A percentile compares a stretch with the other conserved stretches of the same genome.
These are phyloP conservation scores for Dinothrombium tinctorium DNA, from an alignment of 1,140 invertebrate genomes.

Conservation along the genomic window DNA sequence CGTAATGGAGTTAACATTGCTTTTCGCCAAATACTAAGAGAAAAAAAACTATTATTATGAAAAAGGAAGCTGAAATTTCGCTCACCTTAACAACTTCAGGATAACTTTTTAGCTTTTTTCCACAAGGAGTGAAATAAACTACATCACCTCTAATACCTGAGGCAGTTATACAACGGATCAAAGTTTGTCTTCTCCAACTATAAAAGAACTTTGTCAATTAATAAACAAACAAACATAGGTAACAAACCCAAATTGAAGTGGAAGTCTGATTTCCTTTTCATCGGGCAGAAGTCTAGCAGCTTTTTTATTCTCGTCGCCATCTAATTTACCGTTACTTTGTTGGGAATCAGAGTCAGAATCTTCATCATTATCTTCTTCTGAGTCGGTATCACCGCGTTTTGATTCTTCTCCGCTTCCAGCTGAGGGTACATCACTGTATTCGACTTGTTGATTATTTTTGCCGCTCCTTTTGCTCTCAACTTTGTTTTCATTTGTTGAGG, in stretches of 20 bases:
- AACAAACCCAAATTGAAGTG: constrained; percentile 38
- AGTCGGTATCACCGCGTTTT: neutral
- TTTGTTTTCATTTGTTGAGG: neutral
- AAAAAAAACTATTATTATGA: neutral
- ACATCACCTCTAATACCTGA: constrained; percentile 35
- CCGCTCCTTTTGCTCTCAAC: neutral
- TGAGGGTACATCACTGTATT: neutral
- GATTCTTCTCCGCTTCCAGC: neutral
- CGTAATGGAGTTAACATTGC: constrained; percentile 35
- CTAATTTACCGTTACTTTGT: constrained; percentile 10
- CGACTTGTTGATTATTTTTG: neutral
- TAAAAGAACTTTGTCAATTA: constrained; percentile 5
- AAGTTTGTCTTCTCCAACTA: constrained; percentile 60
- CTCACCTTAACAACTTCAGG: constrained; percentile 42
- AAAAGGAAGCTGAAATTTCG: neutral
- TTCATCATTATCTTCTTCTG: neutral
- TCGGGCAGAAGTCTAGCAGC: constrained; percentile 18
- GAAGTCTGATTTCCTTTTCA: constrained; percentile 37
- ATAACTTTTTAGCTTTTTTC: constrained; percentile 44
- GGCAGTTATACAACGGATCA: constrained; percentile 55
- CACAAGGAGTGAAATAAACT: constrained; percentile 64
- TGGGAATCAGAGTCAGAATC: constrained; percentile 6
- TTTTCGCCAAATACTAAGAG: constrained; percentile 22
- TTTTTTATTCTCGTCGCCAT: constrained; percentile 9
- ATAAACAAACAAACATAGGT: constrained; percentile 2